phyloP scores from a whole-genome alignment of 2,113 vertebrate species.

The Ceyx melanurus region DNA sequence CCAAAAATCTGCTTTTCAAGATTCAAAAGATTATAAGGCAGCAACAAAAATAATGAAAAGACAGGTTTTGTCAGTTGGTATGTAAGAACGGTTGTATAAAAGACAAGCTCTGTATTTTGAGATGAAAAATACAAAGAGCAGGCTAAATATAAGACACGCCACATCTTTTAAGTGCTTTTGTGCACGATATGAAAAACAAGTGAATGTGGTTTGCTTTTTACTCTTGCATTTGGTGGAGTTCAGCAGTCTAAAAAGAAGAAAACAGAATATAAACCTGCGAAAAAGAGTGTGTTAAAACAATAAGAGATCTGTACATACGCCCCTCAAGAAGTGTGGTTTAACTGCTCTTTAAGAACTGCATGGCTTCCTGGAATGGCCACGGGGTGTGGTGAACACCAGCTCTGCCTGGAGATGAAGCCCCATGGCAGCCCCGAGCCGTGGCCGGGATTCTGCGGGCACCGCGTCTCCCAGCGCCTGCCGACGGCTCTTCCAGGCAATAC shows the following conservation, averaged over 20 bases:
- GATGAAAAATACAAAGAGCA: neutral
- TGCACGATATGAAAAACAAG: slow-evolving; percentile 37
- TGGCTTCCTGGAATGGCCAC: neutral
- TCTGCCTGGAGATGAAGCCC: neutral
- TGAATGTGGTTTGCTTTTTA: slow-evolving; percentile 45
- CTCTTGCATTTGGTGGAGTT: slow-evolving; percentile 3
- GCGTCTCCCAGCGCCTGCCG: rapidly evolving
- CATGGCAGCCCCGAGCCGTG: too few species aligned
- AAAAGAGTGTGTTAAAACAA: neutral
- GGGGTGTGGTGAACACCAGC: neutral
- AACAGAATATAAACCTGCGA: slow-evolving; percentile 13
- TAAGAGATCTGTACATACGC: neutral
- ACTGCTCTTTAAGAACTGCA: slow-evolving; percentile 11
- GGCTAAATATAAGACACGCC: neutral
- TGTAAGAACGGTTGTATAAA: neutral
- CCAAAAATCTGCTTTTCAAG: slow-evolving; percentile 5
- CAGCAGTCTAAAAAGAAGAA: slow-evolving; percentile 20
- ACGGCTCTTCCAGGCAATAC: rapidly evolving
- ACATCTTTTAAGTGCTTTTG: slow-evolving; percentile 14
- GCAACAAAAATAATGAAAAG: slow-evolving; percentile 6
- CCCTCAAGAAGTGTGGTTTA: slow-evolving; percentile 49
- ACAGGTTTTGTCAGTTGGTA: slow-evolving; percentile 48
- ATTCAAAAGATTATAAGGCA: neutral
- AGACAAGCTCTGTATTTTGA: slow-evolving; percentile 19
- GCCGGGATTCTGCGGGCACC: too few species aligned